Evolutionary conservation across 2,888 invertebrate species (phyloP).

Genomic region (Chrysina gloriosa): DNA sequence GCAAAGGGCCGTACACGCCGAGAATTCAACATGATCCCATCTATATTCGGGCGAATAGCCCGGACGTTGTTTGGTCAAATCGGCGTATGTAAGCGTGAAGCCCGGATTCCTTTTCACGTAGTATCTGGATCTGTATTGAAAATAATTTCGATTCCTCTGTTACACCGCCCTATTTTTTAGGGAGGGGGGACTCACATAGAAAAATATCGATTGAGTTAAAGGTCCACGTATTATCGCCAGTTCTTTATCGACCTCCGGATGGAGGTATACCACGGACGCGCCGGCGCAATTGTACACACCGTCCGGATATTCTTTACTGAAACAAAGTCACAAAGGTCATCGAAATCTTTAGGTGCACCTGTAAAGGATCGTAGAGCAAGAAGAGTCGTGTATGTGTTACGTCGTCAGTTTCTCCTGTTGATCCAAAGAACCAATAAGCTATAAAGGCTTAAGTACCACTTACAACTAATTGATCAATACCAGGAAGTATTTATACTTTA

Average conservation of each 20-base stretch:
- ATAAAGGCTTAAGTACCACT: too few relatives aligned
- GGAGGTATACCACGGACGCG: slow-evolving; percentile 65
- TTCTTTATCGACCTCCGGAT: slow-evolving; percentile 68
- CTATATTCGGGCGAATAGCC: slow-evolving; percentile 69
- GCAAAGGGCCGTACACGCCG: slow-evolving; percentile 72
- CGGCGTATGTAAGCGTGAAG: slow-evolving; percentile 71
- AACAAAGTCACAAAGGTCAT: too few relatives aligned
- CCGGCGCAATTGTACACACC: slow-evolving; percentile 66
- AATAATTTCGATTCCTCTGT: too few relatives aligned
- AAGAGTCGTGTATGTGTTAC: too few relatives aligned
- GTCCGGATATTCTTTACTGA: slow-evolving; percentile 58
- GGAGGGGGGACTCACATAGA: slow-evolving; percentile 67
- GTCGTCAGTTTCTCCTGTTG: too few relatives aligned
- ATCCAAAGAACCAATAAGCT: too few relatives aligned
- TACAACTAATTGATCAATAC: too few relatives aligned
- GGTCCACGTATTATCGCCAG: slow-evolving; percentile 72
- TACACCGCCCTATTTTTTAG: neutral
- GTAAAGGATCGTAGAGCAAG: too few relatives aligned
- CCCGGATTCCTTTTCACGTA: slow-evolving; percentile 68
- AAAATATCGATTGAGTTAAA: slow-evolving; percentile 69
- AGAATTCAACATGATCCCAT: slow-evolving; percentile 74
- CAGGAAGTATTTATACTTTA: too few relatives aligned
- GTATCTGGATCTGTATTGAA: slow-evolving; percentile 57
- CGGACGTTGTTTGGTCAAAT: slow-evolving; percentile 68
- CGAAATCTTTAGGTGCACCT: too few relatives aligned